A percentile compares a stretch with the other conserved stretches of the same genome.
Conservation (phyloP, 1,140 invertebrate genomes). For the Homarus americanus region DNA sequence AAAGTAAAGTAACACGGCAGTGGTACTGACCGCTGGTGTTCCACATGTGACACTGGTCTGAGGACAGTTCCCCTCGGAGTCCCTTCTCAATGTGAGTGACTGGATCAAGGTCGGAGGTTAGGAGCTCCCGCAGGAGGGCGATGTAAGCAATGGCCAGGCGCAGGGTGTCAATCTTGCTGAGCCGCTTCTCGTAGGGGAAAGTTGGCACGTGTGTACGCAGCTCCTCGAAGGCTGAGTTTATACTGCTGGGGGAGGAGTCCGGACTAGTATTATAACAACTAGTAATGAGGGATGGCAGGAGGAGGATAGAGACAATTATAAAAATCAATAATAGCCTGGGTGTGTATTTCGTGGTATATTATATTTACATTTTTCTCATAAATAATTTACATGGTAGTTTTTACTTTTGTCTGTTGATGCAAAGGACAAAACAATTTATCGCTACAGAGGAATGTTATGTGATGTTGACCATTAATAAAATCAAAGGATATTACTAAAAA, state of each 20-base stretch:
- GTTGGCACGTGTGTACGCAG: conserved; percentile 96
- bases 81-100: conserved; percentile 95
- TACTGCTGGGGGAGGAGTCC: conserved; percentile 82
- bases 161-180: conserved; percentile 98
- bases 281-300: no score
- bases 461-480: no score
- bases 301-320: no score
- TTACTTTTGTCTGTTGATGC: no score
- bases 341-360: no score
- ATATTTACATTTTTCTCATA: no score
- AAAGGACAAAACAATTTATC: no score
- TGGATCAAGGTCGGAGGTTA: conserved; percentile 89
- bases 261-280: conserved; percentile 5
- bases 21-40: conserved; percentile 92
- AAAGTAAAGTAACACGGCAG: no score
- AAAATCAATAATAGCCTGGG: no score
- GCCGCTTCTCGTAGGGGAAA: conserved; percentile 98
- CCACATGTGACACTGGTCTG: conserved; percentile 91
- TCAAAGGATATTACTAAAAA: no score
- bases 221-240: conserved; percentile 99
- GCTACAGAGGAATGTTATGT: no score
- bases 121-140: conserved; percentile 92
- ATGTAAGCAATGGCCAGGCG: conserved; percentile 98
- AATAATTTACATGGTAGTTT: no score
- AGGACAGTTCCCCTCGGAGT: conserved; percentile 90